Conservation (phyloP, 2,797 vertebrate genomes). For the Labeo calbasu region DNA sequence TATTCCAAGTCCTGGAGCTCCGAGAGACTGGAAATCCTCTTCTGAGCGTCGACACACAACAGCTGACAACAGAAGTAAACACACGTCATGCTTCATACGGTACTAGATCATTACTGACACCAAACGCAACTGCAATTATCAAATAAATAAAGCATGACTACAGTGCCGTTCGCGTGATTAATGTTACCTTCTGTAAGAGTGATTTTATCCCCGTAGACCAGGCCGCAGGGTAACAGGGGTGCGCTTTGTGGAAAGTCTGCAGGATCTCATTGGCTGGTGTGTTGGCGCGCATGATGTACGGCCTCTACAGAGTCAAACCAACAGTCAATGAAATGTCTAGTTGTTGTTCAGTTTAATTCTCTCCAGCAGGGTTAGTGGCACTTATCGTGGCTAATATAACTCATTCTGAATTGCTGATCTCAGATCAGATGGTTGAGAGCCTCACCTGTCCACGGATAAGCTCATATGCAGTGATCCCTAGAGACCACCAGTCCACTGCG, state of each 20-base stretch:
- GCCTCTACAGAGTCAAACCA: conserved; percentile 79
- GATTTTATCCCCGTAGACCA: conserved; percentile 91
- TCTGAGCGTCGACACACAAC: conserved; percentile 86
- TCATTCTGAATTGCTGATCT: background rate
- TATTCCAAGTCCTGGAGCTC: conserved; percentile 87
- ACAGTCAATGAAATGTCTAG: background rate
- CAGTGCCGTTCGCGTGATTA: background rate
- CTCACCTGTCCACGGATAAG: conserved; percentile 90
- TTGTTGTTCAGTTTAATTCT: background rate
- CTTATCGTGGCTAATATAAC: background rate
- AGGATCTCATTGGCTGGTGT: conserved; percentile 85
- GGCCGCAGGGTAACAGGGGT: conserved; percentile 84
- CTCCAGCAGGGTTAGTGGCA: background rate
- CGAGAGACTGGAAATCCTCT: conserved; percentile 86
- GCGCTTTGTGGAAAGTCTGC: conserved; percentile 83
- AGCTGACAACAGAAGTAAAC: conserved; percentile 73
- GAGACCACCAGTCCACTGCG: conserved; percentile 97
- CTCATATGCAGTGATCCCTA: conserved; percentile 96
- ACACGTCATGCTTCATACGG: background rate
- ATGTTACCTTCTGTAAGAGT: conserved; percentile 75
- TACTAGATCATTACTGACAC: background rate
- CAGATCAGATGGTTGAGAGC: background rate
- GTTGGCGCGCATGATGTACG: conserved; percentile 90
- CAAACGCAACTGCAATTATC: background rate
- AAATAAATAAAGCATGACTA: background rate